A percentile compares a stretch with the other conserved stretches of the same genome.
These are phyloP conservation scores for Aix galericulata DNA, from an alignment of 2,113 vertebrate genomes.

Conservation along the genomic window DNA sequence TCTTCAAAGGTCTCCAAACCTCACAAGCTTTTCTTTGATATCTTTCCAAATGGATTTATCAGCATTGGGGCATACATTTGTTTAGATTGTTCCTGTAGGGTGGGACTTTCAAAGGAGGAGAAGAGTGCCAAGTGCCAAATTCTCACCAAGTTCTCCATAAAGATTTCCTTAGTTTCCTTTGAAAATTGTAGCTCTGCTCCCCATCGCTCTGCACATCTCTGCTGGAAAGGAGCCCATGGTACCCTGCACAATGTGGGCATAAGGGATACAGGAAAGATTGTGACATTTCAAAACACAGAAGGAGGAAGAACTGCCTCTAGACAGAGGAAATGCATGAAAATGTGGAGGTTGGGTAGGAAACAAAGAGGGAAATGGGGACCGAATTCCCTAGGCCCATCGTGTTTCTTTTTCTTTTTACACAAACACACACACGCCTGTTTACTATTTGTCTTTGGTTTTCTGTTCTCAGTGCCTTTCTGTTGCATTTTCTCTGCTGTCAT, in stretches of 20 bases:
- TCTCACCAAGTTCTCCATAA: slow-evolving; percentile 40
- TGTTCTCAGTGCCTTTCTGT: not conserved
- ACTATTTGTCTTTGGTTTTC: not conserved
- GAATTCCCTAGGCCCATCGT: not conserved
- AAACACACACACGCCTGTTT: not conserved
- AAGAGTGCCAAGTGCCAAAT: slow-evolving; percentile 32
- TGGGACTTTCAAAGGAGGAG: slow-evolving; percentile 35
- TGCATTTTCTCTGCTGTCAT: not conserved
- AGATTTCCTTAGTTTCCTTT: slow-evolving; percentile 39
- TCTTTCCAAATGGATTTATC: slow-evolving; percentile 55
- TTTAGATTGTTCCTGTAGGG: slow-evolving; percentile 56
- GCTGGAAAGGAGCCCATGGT: not conserved
- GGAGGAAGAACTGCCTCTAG: slow-evolving; percentile 8
- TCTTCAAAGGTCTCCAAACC: slow-evolving; percentile 63
- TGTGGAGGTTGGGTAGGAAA: not conserved
- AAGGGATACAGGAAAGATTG: slow-evolving; percentile 1
- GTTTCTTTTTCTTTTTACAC: not conserved
- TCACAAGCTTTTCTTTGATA: slow-evolving; percentile 47
- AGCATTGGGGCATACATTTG: slow-evolving; percentile 51
- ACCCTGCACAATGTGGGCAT: not conserved
- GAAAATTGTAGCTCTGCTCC: not conserved
- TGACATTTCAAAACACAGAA: not conserved
- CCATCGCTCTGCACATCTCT: not conserved
- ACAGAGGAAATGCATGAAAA: slow-evolving; percentile 11
- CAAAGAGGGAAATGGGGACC: not conserved